These are phyloP conservation scores for Panurus biarmicus DNA, from an alignment of 2,113 vertebrate species.

Conservation along the genomic window DNA sequence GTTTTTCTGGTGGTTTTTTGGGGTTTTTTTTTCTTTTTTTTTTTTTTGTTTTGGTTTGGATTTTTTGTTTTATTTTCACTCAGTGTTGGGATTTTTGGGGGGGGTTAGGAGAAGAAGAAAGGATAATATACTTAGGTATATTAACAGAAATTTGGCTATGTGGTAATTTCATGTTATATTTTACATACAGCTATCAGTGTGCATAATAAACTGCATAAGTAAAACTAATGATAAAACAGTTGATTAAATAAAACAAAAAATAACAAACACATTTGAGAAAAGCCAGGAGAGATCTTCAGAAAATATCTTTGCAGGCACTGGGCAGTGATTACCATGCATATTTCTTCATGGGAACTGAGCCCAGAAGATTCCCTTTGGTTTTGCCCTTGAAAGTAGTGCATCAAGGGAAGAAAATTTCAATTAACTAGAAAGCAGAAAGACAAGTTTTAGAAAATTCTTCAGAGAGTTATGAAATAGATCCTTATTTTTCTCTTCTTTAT, in stretches of 20 bases:
- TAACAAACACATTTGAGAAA: not conserved
- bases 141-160: not conserved
- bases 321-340: not conserved
- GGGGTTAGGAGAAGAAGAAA: not conserved
- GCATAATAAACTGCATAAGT: not conserved
- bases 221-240: not conserved
- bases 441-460: not conserved
- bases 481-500: not conserved
- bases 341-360: not conserved
- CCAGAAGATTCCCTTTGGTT: not conserved
- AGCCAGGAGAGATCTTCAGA: not conserved
- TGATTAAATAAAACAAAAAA: not conserved
- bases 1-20: too few species aligned
- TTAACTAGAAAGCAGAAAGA: not conserved
- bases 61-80: not conserved
- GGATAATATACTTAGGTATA: not conserved
- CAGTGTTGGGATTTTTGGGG: not conserved
- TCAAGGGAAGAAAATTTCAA: conserved; percentile 1
- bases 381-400: not conserved
- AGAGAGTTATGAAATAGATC: not conserved
- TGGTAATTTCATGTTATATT: not conserved
- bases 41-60: not conserved
- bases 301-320: not conserved
- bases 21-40: not conserved
- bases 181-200: not conserved